A percentile compares a stretch with the other conserved stretches of the same genome.
Evolutionary conservation across 2,797 vertebrate species (phyloP).

Genomic region (Gymnoscopelus microlampas): DNA sequence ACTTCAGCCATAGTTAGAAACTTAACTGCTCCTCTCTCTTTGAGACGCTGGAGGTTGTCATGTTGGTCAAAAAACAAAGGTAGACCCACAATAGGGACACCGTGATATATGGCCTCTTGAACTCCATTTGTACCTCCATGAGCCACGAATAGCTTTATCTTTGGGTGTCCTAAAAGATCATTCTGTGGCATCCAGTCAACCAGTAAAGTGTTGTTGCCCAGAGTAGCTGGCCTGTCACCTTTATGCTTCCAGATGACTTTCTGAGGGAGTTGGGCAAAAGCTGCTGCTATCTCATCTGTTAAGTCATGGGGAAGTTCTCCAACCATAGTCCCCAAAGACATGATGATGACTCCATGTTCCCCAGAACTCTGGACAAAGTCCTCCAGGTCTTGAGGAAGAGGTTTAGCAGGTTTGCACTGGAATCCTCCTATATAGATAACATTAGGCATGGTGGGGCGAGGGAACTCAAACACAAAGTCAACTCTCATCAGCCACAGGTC

Average conservation of each 20-base stretch:
- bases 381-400: conserved; percentile 74
- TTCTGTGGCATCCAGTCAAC: conserved; percentile 81
- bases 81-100: conserved; percentile 62
- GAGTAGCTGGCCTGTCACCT: conserved; percentile 63
- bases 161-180: conserved; percentile 77
- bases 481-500: conserved; percentile 83
- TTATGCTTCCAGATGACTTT: conserved; percentile 81
- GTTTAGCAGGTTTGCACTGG: conserved; percentile 77
- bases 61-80: conserved; percentile 77
- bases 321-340: conserved; percentile 79
- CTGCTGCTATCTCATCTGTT: conserved; percentile 70
- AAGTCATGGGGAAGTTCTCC: conserved; percentile 66
- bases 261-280: conserved; percentile 77
- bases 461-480: conserved; percentile 84
- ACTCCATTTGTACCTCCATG: conserved; percentile 80
- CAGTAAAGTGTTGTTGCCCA: conserved; percentile 80
- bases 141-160: conserved; percentile 71
- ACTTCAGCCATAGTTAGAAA: conserved; percentile 56
- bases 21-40: conserved; percentile 62
- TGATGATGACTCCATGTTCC: conserved; percentile 79
- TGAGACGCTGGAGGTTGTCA: conserved; percentile 71
- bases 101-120: conserved; percentile 77
- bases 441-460: conserved; percentile 84
- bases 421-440: conserved; percentile 81
- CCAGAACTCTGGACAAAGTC: conserved; percentile 78